These are phyloP conservation scores for Aphrocallistes beatrix DNA, from an alignment of 37 sponge, comb jelly and placozoan species.

Conservation along the genomic window DNA sequence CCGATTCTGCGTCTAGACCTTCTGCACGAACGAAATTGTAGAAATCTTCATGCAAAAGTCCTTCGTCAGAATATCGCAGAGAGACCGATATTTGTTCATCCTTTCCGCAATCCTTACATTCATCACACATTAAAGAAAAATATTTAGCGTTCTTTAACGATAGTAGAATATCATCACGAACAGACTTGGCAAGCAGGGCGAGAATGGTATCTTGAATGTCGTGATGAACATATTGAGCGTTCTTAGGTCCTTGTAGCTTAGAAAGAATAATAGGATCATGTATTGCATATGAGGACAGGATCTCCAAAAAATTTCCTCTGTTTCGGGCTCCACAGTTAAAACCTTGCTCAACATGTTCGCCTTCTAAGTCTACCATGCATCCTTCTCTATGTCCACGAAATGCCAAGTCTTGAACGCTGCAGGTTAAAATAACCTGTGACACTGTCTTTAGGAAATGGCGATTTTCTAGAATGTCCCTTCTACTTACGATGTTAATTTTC, in stretches of 20 bases:
- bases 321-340: background rate
- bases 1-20: background rate
- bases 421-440: background rate
- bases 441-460: background rate
- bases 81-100: background rate
- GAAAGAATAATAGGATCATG: background rate
- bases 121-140: background rate
- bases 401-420: background rate
- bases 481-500: no score
- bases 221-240: slow-evolving; percentile 19
- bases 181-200: background rate
- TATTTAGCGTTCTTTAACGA: background rate
- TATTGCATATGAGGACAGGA: background rate
- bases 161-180: background rate
- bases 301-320: background rate
- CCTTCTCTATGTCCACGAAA: background rate
- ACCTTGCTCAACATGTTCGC: background rate
- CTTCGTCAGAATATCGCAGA: background rate
- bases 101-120: background rate
- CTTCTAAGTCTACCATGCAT: background rate
- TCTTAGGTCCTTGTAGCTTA: background rate
- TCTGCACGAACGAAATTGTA: background rate
- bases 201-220: background rate
- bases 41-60: background rate
- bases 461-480: background rate